phyloP scores from a whole-genome alignment of 2,113 vertebrate species.

The rat (Rattus norvegicus) region DNA sequence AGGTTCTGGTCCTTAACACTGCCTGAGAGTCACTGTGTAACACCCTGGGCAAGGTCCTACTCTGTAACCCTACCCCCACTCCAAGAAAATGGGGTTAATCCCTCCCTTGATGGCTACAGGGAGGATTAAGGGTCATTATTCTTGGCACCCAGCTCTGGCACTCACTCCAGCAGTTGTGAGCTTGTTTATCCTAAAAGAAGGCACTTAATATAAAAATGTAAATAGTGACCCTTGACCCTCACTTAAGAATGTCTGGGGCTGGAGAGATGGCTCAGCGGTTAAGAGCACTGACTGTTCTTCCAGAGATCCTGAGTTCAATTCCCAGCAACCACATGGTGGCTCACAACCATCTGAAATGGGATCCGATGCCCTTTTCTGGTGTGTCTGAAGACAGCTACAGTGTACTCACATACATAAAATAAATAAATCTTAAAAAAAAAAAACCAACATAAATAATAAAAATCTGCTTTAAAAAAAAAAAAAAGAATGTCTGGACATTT shows the following conservation, averaged over 20 bases:
- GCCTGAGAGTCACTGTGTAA: slow-evolving; percentile 17
- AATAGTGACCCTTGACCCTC: background rate
- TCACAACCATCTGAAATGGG: no score
- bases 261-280: no score
- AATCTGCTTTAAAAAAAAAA: no score
- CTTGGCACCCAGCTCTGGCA: slow-evolving; percentile 53
- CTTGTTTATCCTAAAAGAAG: slow-evolving; percentile 63
- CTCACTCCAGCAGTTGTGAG: slow-evolving; percentile 56
- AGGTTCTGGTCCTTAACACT: slow-evolving; percentile 16
- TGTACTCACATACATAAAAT: no score
- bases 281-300: no score
- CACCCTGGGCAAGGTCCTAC: slow-evolving; percentile 31
- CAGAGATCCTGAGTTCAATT: no score
- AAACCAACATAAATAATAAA: no score
- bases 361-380: no score
- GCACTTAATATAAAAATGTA: slow-evolving; percentile 57
- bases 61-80: background rate
- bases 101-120: slow-evolving; percentile 64
- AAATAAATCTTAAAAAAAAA: no score
- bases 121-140: slow-evolving; percentile 75
- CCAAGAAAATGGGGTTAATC: slow-evolving; percentile 72
- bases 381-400: no score
- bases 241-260: background rate
- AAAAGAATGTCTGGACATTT: background rate
- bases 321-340: no score